Percentiles rank a stretch among this genome's conserved stretches.
These are phyloP conservation scores for Hylia prasina DNA, from an alignment of 2,113 vertebrate species.

Conservation along the genomic window DNA sequence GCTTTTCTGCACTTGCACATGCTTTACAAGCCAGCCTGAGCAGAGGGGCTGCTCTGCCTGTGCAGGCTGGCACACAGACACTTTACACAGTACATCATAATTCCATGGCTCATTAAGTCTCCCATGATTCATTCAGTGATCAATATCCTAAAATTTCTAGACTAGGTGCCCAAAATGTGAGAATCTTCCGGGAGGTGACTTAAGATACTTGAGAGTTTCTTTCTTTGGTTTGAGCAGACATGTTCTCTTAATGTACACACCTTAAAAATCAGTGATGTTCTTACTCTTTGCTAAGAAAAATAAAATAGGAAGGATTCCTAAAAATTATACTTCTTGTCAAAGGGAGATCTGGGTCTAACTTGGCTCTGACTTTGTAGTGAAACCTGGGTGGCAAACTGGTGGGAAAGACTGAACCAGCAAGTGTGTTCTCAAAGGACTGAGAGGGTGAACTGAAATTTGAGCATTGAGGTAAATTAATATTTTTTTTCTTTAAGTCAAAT, in stretches of 20 bases:
- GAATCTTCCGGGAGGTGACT: background rate
- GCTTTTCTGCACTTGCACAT: rapidly evolving
- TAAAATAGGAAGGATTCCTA: background rate
- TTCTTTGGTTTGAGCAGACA: background rate
- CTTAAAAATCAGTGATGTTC: background rate
- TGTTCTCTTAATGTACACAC: background rate
- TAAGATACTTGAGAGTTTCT: background rate
- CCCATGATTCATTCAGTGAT: background rate
- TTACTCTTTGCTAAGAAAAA: background rate
- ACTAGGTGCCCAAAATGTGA: background rate
- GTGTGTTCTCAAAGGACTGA: background rate
- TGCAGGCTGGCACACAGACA: background rate
- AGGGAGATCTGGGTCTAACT: background rate
- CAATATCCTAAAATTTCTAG: background rate
- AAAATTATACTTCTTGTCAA: background rate
- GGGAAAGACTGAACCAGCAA: background rate
- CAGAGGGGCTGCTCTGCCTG: background rate
- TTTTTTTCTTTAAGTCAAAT: background rate
- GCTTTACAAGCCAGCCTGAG: background rate
- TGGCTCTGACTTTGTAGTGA: background rate
- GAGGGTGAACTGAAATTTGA: background rate
- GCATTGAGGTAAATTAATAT: background rate
- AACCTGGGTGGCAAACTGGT: background rate
- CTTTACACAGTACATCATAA: too few relatives aligned
- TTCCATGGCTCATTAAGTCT: background rate